Evolutionary conservation across 1,140 invertebrate genomes (phyloP).

Genomic region (Musca domestica): DNA sequence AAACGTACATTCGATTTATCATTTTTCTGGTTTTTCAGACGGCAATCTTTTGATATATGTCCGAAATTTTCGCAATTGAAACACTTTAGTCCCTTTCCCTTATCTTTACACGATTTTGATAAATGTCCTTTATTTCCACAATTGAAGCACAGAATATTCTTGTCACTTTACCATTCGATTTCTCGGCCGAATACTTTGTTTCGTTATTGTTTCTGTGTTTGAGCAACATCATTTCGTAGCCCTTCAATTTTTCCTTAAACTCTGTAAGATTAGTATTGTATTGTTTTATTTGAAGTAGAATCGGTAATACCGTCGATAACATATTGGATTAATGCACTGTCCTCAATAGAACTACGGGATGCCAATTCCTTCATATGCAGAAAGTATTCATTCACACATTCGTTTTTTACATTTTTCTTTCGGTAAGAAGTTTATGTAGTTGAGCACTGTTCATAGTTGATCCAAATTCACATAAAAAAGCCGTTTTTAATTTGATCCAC

Average conservation of each 20-base stretch:
- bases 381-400: slow-evolving; percentile 12
- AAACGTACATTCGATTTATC: not conserved
- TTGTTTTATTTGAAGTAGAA: not conserved
- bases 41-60: not conserved
- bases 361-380: slow-evolving; percentile 22
- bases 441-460: not conserved
- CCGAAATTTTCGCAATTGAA: slow-evolving; percentile 16
- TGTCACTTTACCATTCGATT: not conserved
- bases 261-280: slow-evolving; percentile 14
- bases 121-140: slow-evolving; percentile 18
- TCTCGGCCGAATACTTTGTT: not conserved
- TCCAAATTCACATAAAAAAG: slow-evolving; percentile 9
- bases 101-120: not conserved
- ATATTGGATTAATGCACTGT: slow-evolving; percentile 18
- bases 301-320: slow-evolving; percentile 21
- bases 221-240: slow-evolving; percentile 11
- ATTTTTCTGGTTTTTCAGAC: not conserved
- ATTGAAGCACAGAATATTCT: not conserved
- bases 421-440: slow-evolving; percentile 7
- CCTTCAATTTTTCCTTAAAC: too few species aligned
- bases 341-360: slow-evolving; percentile 12
- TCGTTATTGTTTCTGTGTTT: not conserved
- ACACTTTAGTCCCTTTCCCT: slow-evolving; percentile 7
- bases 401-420: too few species aligned
- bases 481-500: slow-evolving; percentile 1